A percentile compares a stretch with the other conserved stretches of the same genome.
Conservation (phyloP, 2,113 vertebrate species). For the Chaetops frenatus region DNA sequence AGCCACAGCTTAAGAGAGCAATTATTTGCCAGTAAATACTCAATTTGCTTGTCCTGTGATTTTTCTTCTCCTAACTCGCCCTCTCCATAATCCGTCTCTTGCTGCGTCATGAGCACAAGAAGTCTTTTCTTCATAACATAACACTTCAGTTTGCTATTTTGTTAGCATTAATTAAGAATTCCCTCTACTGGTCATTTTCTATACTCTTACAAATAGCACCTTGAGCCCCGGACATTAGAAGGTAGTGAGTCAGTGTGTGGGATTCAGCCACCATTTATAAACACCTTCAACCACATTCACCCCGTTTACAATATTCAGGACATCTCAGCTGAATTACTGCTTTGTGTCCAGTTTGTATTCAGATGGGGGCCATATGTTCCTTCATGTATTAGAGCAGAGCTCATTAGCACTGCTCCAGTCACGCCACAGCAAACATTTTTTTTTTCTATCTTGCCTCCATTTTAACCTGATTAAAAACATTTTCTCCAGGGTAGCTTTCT, state of each 20-base stretch:
- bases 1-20: conserved; percentile 62
- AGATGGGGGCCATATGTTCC: conserved; percentile 72
- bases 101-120: conserved; percentile 75
- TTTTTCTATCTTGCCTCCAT: conserved; percentile 43
- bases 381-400: conserved; percentile 65
- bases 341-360: conserved; percentile 73
- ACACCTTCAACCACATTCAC: conserved; percentile 70
- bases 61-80: conserved; percentile 74
- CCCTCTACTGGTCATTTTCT: conserved; percentile 69
- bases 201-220: conserved; percentile 66
- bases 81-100: conserved; percentile 73
- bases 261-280: conserved; percentile 70
- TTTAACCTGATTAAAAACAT: conserved; percentile 68
- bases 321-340: conserved; percentile 68
- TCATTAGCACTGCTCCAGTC: conserved; percentile 60
- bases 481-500: conserved; percentile 55
- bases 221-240: conserved; percentile 54
- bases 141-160: conserved; percentile 72
- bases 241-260: conserved; percentile 63
- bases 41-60: conserved; percentile 77
- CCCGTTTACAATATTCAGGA: conserved; percentile 70
- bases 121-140: conserved; percentile 74
- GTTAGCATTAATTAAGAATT: conserved; percentile 79
- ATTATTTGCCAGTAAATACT: conserved; percentile 80
- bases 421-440: conserved; percentile 47